Percentiles rank a stretch among this genome's conserved stretches.
These are phyloP conservation scores for Ornithoptera alexandrae DNA, from an alignment of 2,888 invertebrate species.

Conservation along the genomic window DNA sequence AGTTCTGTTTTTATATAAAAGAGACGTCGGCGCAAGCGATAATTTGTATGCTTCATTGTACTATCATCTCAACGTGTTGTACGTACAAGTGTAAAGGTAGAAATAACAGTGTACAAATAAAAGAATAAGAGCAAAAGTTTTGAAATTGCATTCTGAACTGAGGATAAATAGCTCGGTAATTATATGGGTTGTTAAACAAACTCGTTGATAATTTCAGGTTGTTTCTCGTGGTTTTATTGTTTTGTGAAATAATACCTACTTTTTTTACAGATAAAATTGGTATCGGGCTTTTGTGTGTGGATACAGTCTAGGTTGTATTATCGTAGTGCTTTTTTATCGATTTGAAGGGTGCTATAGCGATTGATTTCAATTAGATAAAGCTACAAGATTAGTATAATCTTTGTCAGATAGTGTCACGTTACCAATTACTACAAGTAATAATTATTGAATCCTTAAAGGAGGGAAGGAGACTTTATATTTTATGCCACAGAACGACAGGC, in stretches of 20 bases:
- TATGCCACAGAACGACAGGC: no score
- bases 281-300: background rate
- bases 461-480: no score
- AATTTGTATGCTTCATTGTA: slow-evolving; percentile 78
- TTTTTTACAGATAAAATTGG: background rate
- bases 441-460: no score
- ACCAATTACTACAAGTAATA: no score
- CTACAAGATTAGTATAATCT: no score
- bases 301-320: no score
- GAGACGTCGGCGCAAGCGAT: slow-evolving; percentile 70
- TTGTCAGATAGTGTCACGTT: no score
- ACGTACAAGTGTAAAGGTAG: slow-evolving; percentile 67
- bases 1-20: slow-evolving; percentile 53
- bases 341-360: no score
- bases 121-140: slow-evolving; percentile 65
- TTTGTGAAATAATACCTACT: slow-evolving; percentile 1
- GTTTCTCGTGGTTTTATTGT: slow-evolving; percentile 11
- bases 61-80: slow-evolving; percentile 75
- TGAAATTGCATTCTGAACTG: slow-evolving; percentile 46
- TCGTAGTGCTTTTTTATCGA: no score
- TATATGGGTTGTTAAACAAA: slow-evolving; percentile 28
- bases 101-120: slow-evolving; percentile 59
- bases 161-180: slow-evolving; percentile 55
- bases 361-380: no score
- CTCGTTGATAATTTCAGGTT: slow-evolving; percentile 20